Conservation (phyloP, 2,797 vertebrate genomes). For the Parambassis ranga region DNA sequence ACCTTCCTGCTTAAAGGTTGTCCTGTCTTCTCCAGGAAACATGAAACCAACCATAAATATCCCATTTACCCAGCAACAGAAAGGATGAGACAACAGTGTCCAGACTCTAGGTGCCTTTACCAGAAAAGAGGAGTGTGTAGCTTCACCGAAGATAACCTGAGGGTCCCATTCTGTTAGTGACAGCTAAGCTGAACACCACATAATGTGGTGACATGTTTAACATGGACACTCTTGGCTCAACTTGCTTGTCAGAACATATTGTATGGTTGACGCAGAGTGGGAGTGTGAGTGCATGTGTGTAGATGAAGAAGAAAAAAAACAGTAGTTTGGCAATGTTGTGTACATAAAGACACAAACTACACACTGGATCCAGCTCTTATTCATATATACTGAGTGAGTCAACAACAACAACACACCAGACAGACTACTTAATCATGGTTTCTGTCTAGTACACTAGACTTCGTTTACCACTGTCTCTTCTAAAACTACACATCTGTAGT, state of each 20-base stretch:
- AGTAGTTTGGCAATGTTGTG: too few species aligned
- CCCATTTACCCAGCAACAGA: conserved; percentile 67
- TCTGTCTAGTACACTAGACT: not conserved
- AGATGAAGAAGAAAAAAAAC: not conserved
- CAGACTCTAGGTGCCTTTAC: conserved; percentile 13
- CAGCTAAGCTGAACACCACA: not conserved
- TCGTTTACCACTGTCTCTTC: too few species aligned
- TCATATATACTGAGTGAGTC: not conserved
- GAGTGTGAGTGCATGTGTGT: not conserved
- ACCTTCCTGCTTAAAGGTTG: conserved; percentile 35
- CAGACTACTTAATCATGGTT: not conserved
- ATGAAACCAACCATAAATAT: conserved; percentile 66
- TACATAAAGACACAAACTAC: conserved; percentile 24
- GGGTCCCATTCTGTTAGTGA: not conserved
- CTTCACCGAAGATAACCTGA: conserved; percentile 3
- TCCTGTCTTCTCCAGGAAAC: conserved; percentile 48
- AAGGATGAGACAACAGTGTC: conserved; percentile 39
- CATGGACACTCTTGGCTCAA: not conserved
- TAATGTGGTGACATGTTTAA: not conserved
- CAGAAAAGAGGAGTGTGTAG: conserved; percentile 17
- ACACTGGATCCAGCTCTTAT: not conserved
- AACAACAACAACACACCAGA: not conserved
- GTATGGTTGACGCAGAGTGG: not conserved
- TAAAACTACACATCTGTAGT: too few species aligned
- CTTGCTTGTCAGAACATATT: not conserved